Base-by-base conservation (phyloP, 2,888 invertebrate genomes). In the Germaria angustata region DNA sequence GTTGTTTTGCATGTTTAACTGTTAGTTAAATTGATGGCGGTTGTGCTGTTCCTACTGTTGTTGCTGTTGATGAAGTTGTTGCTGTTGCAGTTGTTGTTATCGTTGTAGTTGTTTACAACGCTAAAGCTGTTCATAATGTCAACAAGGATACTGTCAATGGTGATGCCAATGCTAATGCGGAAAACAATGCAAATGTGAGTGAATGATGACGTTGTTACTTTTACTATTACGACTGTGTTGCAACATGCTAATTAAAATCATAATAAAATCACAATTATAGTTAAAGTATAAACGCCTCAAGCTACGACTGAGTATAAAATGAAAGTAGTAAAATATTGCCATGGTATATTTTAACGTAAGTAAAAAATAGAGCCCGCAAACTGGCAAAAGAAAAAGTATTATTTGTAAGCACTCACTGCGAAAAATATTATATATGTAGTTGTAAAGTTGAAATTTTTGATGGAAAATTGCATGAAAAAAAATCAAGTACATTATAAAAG, bases 231-330 rank as follows among this genome's bases (percentile, higher is more conserved):
- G 63, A 73, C 44, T 81, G 63, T 79, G 71, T 71, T 82, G 79
- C 75, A 82, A 79, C 79, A 79, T 71, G 79, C 82, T 82, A 82
- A 82, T 79, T 82, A 82, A 82, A 82, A 82, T 79, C 79, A 82
- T 82, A 79, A 82, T 82, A 79, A 82, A 82, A 82, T 82, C 82
- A 79, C 79, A 82, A 82, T 82, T 82, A 82, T 66, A 79, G 82
- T 79, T 79, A 72, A 76, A 79, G 71, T 49, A 82, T 79, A 82
- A 82, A 79, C 82, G 82, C 82, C 79, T 82, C 65, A 55, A 82
- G 82, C 79, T 76, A 75, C 75, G 59, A n/a, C n/a, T n/a, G n/a
- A 68, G 55, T 15, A 73, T 73, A 61, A 79, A 79, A 79, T 61
- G 71, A 66, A 82, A 79, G 75, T 57, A 78, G 63, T 69, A 82